Conservation (phyloP, 2,888 invertebrate species). For the Xanthia togata region DNA sequence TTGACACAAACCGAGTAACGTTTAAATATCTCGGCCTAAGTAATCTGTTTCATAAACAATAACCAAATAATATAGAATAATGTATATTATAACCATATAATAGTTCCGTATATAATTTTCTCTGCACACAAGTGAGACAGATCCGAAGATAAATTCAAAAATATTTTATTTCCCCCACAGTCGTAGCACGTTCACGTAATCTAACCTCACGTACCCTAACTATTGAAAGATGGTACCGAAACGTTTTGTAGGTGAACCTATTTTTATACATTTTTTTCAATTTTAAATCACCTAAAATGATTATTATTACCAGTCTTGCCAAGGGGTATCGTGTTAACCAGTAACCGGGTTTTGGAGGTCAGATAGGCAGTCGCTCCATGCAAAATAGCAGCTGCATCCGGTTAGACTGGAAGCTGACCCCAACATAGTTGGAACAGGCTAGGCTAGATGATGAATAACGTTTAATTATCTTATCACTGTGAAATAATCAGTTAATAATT, state of each 20-base stretch:
- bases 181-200: constrained; percentile 51
- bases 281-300: not conserved
- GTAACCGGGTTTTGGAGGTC: too few relatives aligned
- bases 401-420: too few relatives aligned
- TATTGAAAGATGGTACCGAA: constrained; percentile 37
- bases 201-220: constrained; percentile 46
- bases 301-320: too few relatives aligned
- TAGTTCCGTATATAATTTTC: constrained; percentile 16
- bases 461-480: too few relatives aligned
- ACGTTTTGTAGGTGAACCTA: constrained; percentile 21
- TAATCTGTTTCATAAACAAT: not conserved
- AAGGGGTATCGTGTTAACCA: too few relatives aligned
- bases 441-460: too few relatives aligned
- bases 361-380: too few relatives aligned
- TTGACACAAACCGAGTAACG: too few relatives aligned
- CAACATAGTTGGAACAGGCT: too few relatives aligned
- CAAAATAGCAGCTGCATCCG: too few relatives aligned
- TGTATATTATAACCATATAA: too few relatives aligned
- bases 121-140: not conserved
- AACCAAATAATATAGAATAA: not conserved
- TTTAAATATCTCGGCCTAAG: not conserved
- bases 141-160: constrained; percentile 42
- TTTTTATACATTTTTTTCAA: constrained; percentile 16
- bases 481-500: too few relatives aligned
- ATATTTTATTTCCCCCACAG: constrained; percentile 32